phyloP scores from a whole-genome alignment of 2,113 vertebrate species.

The Cygnus buccinator region DNA sequence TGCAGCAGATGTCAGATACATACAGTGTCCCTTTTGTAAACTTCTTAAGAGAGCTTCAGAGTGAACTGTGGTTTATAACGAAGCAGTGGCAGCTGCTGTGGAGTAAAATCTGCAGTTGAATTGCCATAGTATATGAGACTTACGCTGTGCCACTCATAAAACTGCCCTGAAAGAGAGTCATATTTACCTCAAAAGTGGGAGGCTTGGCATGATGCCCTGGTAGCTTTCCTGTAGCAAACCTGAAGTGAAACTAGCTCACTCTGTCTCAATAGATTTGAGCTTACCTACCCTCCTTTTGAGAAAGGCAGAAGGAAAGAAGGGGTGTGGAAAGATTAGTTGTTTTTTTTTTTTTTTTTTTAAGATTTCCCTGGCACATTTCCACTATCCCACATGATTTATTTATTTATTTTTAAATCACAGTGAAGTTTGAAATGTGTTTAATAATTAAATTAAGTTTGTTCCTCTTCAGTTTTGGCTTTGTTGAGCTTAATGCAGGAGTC shows the following conservation, averaged over 20 bases:
- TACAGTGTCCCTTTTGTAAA: slow-evolving; percentile 48
- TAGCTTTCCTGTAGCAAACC: not conserved
- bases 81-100: slow-evolving; percentile 41
- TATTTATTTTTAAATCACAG: not conserved
- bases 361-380: not conserved
- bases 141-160: slow-evolving; percentile 32
- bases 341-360: not conserved
- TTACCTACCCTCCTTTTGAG: not conserved
- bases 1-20: slow-evolving; percentile 28
- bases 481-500: slow-evolving; percentile 45
- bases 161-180: slow-evolving; percentile 37
- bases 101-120: slow-evolving; percentile 46
- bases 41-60: slow-evolving; percentile 32
- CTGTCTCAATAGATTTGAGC: not conserved
- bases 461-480: slow-evolving; percentile 51
- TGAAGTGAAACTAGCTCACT: not conserved
- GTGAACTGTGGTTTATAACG: not conserved
- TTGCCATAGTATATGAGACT: slow-evolving; percentile 2
- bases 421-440: slow-evolving; percentile 37
- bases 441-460: slow-evolving; percentile 56
- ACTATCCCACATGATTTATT: slow-evolving; percentile 26
- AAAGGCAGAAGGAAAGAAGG: not conserved
- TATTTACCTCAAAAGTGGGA: slow-evolving; percentile 43
- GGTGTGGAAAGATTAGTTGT: not conserved
- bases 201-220: not conserved